Conservation (phyloP, 2,113 vertebrate species). For the Motacilla tschutschensis region DNA sequence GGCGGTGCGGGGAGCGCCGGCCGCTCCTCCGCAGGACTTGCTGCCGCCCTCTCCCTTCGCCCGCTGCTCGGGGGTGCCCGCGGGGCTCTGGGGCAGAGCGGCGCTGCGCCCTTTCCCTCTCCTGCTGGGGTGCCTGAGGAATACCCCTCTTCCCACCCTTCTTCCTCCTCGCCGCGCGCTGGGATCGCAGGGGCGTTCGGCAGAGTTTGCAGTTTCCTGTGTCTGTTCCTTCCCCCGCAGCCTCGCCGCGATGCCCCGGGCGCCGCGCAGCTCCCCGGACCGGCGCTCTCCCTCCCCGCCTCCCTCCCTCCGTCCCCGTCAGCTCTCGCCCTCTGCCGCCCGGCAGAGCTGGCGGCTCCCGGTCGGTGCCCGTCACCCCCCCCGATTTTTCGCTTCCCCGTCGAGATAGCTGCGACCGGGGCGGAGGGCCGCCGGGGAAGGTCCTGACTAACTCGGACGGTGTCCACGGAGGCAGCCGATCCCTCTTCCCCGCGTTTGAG, state of each 20-base stretch:
- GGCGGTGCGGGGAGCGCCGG: background rate
- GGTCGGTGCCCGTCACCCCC: background rate
- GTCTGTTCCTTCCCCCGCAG: background rate
- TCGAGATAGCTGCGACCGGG: background rate
- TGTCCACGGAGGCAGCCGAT: background rate
- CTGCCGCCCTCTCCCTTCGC: background rate
- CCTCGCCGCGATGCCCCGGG: background rate
- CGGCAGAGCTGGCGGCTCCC: background rate
- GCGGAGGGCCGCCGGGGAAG: background rate
- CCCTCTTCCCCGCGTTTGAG: no score
- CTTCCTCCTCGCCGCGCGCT: background rate
- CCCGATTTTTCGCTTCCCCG: background rate
- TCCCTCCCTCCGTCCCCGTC: background rate
- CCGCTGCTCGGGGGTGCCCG: background rate
- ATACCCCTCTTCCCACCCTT: background rate
- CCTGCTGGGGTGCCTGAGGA: background rate
- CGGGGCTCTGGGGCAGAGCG: background rate
- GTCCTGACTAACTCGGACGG: background rate
- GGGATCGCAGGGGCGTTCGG: background rate
- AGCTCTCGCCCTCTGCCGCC: constrained; percentile 29
- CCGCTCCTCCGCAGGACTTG: background rate
- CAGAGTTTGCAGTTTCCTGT: background rate
- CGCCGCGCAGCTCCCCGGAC: background rate
- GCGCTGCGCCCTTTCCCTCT: background rate
- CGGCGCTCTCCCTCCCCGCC: background rate